Percentiles rank a stretch among this genome's conserved stretches.
Conservation (phyloP, 2,113 vertebrate species). For the Sebastes fasciatus region DNA sequence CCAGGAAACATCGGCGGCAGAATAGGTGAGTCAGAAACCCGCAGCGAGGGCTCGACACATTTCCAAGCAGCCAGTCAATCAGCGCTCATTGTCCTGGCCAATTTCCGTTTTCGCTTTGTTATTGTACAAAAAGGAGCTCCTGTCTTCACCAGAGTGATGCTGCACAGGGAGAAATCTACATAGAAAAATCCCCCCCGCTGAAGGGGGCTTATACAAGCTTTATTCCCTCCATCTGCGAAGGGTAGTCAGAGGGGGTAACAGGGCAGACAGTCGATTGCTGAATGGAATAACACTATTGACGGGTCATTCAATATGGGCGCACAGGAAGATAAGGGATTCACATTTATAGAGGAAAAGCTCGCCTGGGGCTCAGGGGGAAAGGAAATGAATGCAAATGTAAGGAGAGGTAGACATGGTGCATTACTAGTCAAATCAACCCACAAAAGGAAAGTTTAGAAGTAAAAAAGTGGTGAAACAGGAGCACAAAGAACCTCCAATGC, state of each 20-base stretch:
- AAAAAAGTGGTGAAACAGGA: neutral
- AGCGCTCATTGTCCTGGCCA: constrained; percentile 4
- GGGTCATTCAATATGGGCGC: constrained; percentile 12
- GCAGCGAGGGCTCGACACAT: neutral
- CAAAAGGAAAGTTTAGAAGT: neutral
- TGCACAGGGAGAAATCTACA: constrained; percentile 23
- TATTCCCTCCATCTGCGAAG: constrained; percentile 28
- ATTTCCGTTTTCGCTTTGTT: constrained; percentile 30
- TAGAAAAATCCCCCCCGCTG: constrained; percentile 9
- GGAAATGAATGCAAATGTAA: constrained; percentile 26
- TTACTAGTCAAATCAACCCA: neutral
- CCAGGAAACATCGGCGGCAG: constrained; percentile 3
- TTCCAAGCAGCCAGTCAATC: constrained; percentile 24
- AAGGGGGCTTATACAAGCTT: constrained; percentile 32
- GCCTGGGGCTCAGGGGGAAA: neutral
- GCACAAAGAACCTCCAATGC: neutral
- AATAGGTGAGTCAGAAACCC: neutral
- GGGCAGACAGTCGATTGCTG: constrained; percentile 17
- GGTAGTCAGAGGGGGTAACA: constrained; percentile 26
- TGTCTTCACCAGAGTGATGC: neutral
- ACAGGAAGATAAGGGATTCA: constrained; percentile 3
- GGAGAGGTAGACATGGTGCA: neutral
- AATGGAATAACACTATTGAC: constrained; percentile 6
- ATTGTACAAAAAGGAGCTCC: constrained; percentile 27
- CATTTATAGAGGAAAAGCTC: neutral